These are phyloP conservation scores for Ctenopoma kingsleyae DNA, from an alignment of 2,797 vertebrate genomes.

Conservation along the genomic window DNA sequence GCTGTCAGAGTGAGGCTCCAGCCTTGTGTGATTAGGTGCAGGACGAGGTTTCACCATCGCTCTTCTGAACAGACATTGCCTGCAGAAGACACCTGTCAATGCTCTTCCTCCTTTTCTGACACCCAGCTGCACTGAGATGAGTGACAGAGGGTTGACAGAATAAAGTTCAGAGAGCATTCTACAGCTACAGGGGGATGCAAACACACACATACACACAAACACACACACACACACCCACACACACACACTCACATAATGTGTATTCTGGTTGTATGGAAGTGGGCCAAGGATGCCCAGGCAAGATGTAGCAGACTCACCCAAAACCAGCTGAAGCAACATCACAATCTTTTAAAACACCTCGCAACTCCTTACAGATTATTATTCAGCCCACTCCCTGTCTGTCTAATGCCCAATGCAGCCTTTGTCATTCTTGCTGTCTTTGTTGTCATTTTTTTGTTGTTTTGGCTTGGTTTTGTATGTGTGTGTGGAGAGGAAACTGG, in stretches of 20 bases:
- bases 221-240: constrained; percentile 21
- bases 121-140: constrained; percentile 53
- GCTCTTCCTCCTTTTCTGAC: constrained; percentile 62
- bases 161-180: constrained; percentile 63
- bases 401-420: constrained; percentile 60
- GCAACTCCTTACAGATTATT: constrained; percentile 55
- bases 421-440: constrained; percentile 48
- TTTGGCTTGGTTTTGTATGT: constrained; percentile 32
- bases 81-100: constrained; percentile 77
- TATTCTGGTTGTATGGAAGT: constrained; percentile 50
- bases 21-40: constrained; percentile 72
- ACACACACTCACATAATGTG: not conserved
- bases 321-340: constrained; percentile 48
- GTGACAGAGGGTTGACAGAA: constrained; percentile 62
- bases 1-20: constrained; percentile 65
- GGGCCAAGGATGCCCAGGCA: constrained; percentile 57
- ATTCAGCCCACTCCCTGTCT: constrained; percentile 56
- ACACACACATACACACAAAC: constrained; percentile 13
- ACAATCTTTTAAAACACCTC: constrained; percentile 57
- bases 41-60: constrained; percentile 63
- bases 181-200: constrained; percentile 51
- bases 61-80: constrained; percentile 57
- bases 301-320: constrained; percentile 39
- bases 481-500: constrained; percentile 42
- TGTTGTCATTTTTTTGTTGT: constrained; percentile 59